Evolutionary conservation across 1,140 invertebrate species (phyloP), one percentile per base, ranked within the genome.

Genomic region (Kradibia gibbosae): DNA sequence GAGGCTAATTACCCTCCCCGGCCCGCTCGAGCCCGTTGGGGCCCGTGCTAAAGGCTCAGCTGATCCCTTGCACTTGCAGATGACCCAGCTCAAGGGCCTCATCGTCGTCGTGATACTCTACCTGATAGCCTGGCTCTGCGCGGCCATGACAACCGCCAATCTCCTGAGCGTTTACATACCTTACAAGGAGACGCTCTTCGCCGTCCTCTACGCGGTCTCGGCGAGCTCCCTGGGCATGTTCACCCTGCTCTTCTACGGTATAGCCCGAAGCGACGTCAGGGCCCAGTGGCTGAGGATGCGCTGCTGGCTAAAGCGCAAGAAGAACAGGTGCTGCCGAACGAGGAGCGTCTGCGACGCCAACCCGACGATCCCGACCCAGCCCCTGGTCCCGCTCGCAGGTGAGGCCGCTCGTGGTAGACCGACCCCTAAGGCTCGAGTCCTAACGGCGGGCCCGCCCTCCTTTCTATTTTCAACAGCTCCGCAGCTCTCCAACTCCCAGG

Each of bases 171-270:
- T 91, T 25, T 92, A 93, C 77, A 87, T 95, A 80, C 93, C 94
- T 0, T 94, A 95, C 84, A 94, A 96, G 86, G 95, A 96, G 86
- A 93, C 95, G 45, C 92, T 96, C 42, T 97, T 97, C 86, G 95
- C 96, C 84, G 93, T 96, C 73, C 85, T 95, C 17, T 98, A 96
- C 86, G 94, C 94, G 0, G 87, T 95, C 13, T 94, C 94, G 39
- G 93, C 94, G 0, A 93, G 93, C 36, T 90, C 94, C 20, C 90
- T 98, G 70, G 96, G 96, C 0, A 91, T 95, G n/a, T 98, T 98
- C 87, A 94, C 97, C 36, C 88, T 98, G 17, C 93, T 97, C 65
- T 98, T 97, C 88, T 97, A 97, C 87, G 96, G 96, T 73, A 93
- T 97, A 50, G 95, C 95, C 0, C 91, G 97, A 34, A 96, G 94